phyloP scores from a whole-genome alignment of 2,797 vertebrate species.

The Limnodromus scolopaceus region DNA sequence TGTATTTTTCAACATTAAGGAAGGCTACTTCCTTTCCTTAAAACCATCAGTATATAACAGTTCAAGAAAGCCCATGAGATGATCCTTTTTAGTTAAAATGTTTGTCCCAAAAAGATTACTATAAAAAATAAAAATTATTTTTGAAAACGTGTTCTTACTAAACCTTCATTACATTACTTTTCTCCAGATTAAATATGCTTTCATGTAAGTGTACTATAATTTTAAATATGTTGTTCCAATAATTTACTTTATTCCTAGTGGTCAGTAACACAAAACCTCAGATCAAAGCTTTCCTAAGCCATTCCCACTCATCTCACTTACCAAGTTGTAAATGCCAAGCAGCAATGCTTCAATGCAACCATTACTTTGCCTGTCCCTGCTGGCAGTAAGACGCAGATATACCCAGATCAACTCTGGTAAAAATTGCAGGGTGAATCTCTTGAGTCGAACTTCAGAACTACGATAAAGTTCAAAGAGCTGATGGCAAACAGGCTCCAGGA shows the following conservation, averaged over 20 bases:
- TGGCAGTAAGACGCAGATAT: conserved; percentile 92
- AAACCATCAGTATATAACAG: neutral
- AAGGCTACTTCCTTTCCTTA: neutral
- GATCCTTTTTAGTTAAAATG: neutral
- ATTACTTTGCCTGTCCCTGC: conserved; percentile 93
- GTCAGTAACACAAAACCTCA: neutral
- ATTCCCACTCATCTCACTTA: conserved; percentile 72
- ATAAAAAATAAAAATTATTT: neutral
- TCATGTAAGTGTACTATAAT: neutral
- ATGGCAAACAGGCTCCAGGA: conserved; percentile 96
- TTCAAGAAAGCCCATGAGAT: neutral
- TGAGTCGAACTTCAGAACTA: conserved; percentile 91
- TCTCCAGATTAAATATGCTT: neutral
- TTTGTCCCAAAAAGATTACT: neutral
- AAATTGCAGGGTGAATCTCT: conserved; percentile 96
- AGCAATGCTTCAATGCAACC: conserved; percentile 96
- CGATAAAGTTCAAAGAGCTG: conserved; percentile 97
- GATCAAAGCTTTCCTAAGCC: neutral
- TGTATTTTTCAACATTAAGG: neutral
- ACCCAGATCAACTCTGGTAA: conserved; percentile 96
- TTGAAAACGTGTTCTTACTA: neutral
- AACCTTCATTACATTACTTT: neutral
- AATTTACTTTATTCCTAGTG: neutral
- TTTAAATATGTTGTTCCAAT: neutral
- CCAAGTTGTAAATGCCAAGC: conserved; percentile 98